A percentile compares a stretch with the other conserved stretches of the same genome.
phyloP scores from a whole-genome alignment of 2,888 invertebrate species.

The Adineta ricciae region DNA sequence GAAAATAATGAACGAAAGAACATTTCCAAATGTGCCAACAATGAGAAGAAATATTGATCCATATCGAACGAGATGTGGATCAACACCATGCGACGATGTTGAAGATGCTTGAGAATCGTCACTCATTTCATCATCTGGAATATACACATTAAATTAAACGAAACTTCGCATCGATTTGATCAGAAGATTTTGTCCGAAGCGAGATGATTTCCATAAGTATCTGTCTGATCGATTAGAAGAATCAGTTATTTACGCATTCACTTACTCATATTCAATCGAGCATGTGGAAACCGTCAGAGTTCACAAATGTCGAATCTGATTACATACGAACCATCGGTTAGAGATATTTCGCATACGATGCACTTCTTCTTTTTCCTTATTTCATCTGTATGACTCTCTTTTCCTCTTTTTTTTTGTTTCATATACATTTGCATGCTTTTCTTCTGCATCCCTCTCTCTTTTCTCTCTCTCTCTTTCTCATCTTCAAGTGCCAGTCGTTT shows the following conservation, averaged over 20 bases:
- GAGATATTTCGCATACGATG: not conserved
- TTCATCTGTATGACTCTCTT: not conserved
- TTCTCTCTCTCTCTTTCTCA: not conserved
- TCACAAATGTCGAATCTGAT: not conserved
- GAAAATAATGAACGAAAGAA: slow-evolving; percentile 29
- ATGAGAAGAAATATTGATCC: slow-evolving; percentile 27
- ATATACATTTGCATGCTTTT: not conserved
- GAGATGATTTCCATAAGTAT: too few species aligned
- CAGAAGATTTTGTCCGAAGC: not conserved
- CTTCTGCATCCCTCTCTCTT: too few species aligned
- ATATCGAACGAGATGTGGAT: slow-evolving; percentile 25
- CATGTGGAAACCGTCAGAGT: not conserved
- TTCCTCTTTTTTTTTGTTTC: not conserved
- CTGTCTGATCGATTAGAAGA: too few species aligned
- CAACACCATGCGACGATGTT: not conserved
- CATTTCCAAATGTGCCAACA: slow-evolving; percentile 31
- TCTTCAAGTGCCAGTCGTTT: not conserved
- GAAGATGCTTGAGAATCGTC: not conserved
- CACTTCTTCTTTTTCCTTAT: not conserved
- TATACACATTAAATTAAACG: not conserved
- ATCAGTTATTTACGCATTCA: not conserved
- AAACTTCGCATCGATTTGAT: not conserved
- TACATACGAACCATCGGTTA: not conserved
- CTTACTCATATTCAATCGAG: not conserved
- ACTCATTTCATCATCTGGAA: not conserved